Base-by-base conservation (phyloP, 2,797 vertebrate genomes). In the Onychomys arenicola region DNA sequence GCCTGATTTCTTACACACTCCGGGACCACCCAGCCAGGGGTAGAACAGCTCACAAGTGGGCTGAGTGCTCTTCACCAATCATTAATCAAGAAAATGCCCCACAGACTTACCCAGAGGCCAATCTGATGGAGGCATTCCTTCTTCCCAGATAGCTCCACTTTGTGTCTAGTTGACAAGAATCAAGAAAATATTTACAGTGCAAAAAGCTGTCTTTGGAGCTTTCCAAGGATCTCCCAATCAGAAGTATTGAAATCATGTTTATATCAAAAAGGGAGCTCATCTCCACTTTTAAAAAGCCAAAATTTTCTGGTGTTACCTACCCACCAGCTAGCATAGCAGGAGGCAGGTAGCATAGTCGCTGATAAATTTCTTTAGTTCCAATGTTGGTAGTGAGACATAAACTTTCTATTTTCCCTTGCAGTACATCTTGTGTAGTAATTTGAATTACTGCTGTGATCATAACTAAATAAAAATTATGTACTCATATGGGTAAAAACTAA, bases 321-420 rank as follows among this genome's bases (percentile, higher is more conserved):
- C 13, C 6, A 75, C 49, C 25, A 29, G n/a, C 63, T 87, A 71
- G 6, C 25, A 65, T 17, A 25, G 69, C 27, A 63, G 10, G 49
- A 59, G 52, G 9, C 16, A 19, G 21, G 12, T 61, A 46, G 59
- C 11, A 52, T 69, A 67, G 17, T 83, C 34, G 88, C 81, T 84
- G 63, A 52, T 52, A 93, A 96, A 84, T 78, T 43, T 86, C 14
- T 59, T 96, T 59, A 82, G 40, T 85, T 96, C 49, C 89, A 40
- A n/a, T 0, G 0, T 82, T 17, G 14, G 6, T 14, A 73, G 52
- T 55, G 81, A 95, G 90, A 91, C 27, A 87, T 43, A 95, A 89
- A 37, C 37, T 43, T 86, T 73, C 21, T n/a, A 32, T 61, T 96
- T 94, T 81, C 52, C 94, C 43, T 75, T 89, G 78, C 32, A 90